Evolutionary conservation across 2,797 vertebrate species (phyloP).

Genomic region (Chaetodon trifasciatus): DNA sequence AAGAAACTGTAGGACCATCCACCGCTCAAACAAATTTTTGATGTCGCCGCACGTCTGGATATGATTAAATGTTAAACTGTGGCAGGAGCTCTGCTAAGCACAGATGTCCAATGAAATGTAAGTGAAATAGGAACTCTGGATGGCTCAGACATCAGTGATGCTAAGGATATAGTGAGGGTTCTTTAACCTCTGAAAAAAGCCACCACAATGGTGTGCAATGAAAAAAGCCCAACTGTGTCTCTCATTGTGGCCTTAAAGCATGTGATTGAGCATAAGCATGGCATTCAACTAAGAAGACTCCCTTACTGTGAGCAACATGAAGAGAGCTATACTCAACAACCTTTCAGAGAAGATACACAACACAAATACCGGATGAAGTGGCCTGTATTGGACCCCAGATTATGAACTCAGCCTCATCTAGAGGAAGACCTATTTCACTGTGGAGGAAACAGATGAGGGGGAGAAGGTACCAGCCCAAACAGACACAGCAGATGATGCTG

Average conservation of each 20-base stretch:
- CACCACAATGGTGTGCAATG: neutral
- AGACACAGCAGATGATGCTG: too few species aligned
- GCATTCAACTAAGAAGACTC: neutral
- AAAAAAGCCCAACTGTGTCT: neutral
- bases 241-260: too few species aligned
- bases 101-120: neutral
- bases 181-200: neutral
- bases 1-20: neutral
- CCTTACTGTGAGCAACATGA: neutral
- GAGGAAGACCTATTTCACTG: neutral
- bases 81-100: too few species aligned
- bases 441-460: neutral
- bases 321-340: neutral
- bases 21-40: too few species aligned
- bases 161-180: neutral
- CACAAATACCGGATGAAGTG: too few species aligned
- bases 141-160: neutral
- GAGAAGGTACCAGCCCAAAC: neutral
- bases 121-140: too few species aligned
- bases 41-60: neutral
- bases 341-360: neutral
- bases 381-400: neutral
- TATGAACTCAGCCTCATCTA: neutral
- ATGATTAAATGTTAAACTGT: neutral
- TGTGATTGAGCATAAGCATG: neutral